Evolutionary conservation across 2,888 invertebrate species (phyloP).

Genomic region (Pachymerium ferrugineum): DNA sequence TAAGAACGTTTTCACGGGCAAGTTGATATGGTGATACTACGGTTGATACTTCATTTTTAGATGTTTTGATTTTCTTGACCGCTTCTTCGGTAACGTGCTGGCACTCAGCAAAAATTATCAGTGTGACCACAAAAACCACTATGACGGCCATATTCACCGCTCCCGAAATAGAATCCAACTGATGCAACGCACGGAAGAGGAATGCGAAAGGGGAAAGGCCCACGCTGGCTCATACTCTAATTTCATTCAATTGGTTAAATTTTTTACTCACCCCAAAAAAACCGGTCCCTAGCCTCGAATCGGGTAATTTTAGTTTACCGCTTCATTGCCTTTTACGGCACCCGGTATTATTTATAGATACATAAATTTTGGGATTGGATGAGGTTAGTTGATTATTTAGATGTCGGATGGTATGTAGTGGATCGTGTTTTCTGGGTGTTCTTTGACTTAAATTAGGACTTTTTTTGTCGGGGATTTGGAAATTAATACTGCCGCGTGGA

Average conservation of each 20-base stretch:
- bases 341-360: too few species aligned
- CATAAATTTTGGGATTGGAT: too few species aligned
- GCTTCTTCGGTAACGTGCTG: background rate
- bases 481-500: too few species aligned
- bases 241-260: background rate
- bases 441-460: too few species aligned
- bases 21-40: too few species aligned
- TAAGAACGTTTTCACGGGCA: background rate
- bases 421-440: too few species aligned
- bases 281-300: background rate
- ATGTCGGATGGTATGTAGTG: too few species aligned
- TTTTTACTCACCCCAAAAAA: background rate
- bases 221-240: background rate
- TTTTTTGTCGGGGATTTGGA: too few species aligned
- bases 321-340: too few species aligned
- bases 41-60: too few species aligned
- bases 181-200: background rate
- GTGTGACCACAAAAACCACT: background rate
- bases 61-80: background rate
- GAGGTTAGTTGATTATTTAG: too few species aligned
- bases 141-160: background rate
- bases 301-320: too few species aligned
- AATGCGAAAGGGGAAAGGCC: slow-evolving; percentile 4
- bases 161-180: background rate
- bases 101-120: background rate